Evolutionary conservation across 2,888 invertebrate species (phyloP), one percentile per base, ranked within the genome.

Genomic region (Frankliniella fusca): DNA sequence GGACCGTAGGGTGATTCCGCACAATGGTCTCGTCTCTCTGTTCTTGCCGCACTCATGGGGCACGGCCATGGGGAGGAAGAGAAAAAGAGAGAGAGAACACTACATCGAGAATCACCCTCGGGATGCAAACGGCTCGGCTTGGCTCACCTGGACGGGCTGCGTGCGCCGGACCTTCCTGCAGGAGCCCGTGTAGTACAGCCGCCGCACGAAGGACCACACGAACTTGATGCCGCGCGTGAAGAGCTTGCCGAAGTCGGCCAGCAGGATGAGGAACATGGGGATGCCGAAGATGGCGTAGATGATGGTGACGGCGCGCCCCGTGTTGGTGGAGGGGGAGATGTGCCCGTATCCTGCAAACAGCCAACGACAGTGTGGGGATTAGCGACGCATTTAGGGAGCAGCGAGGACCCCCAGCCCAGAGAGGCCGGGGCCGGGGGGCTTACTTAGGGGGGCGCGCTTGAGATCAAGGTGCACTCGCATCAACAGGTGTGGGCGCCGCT

Each of bases 251-350:
- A 98, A 95, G 89, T 98, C 97, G 70, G 97, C 97, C 85, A 99
- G 88, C 23, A 98, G 93, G 83, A 99, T 95, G 85, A 99, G 90
- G 88, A 99, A 97, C 86, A 99, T 91, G 0, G 99, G 99, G 86
- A 99, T 98, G 18, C 99, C 99, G 84, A 99, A 92, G 84, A 96
- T 93, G 49, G 99, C 96, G 88, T 99, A 99, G 48, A 96, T 90
- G 84, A 99, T 97, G 0, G 98, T 97, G 81, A 97, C 91, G 0
- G 94, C 92, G 84, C 94, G 92, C 12, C 98, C 99, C 18, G 93
- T 92, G 10, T 90, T 92, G 18, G 99, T 99, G 85, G 94, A 94
- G 0, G 99, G 98, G 81, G 95, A 94, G 86, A 99, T 95, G 88
- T 99, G 97, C 83, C 99, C 98, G 89, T 99, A 99, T 86, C 98